Evolutionary conservation across 2,888 invertebrate genomes (phyloP), one percentile per base, ranked within the genome.

Genomic region (Drosophila prolongata): DNA sequence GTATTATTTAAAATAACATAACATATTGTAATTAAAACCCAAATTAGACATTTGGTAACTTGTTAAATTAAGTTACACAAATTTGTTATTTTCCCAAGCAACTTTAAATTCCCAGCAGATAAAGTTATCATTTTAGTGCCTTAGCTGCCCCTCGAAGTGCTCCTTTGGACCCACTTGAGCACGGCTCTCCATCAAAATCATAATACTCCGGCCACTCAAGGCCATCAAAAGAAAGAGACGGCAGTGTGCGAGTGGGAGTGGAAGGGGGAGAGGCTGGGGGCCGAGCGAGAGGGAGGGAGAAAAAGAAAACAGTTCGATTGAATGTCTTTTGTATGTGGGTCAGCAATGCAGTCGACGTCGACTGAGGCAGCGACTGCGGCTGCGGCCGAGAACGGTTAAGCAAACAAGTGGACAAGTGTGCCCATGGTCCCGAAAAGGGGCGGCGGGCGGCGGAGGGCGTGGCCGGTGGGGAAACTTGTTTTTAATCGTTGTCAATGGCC

Each of bases 401-500:
- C 43, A 52, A 65, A 55, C 65, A 68, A 65, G 68, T 70, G 60
- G 71, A 77, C 59, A 74, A 77, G 42, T 86, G 42, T 85, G 80
- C 53, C 79, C 78, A 30, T 71, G 84, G 76, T 83, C 78, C 79
- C 64, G 76, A 49, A 42, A 19, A 47, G 46, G 49, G 43, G 37
- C 30, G 43, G 16, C 14, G 24, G 13, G n/a, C 13, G 27, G 46
- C 50, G 5, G 34, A 16, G 24, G 55, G 40, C 38, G 53, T 43
- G 62, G 46, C 30, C 46, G 49, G 52, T 46, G 65, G 42, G 27
- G 50, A 85, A 86, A 86, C 85, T 82, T 67, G 85, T 86, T 86
- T 86, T 89, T 85, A 85, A 85, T 85, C 89, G 85, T 82, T 85
- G 85, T 89, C 85, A 85, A 85, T 85, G 80, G 83, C 88, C 85